phyloP scores from a whole-genome alignment of 1,140 invertebrate genomes.

The Drosophila melanogaster region DNA sequence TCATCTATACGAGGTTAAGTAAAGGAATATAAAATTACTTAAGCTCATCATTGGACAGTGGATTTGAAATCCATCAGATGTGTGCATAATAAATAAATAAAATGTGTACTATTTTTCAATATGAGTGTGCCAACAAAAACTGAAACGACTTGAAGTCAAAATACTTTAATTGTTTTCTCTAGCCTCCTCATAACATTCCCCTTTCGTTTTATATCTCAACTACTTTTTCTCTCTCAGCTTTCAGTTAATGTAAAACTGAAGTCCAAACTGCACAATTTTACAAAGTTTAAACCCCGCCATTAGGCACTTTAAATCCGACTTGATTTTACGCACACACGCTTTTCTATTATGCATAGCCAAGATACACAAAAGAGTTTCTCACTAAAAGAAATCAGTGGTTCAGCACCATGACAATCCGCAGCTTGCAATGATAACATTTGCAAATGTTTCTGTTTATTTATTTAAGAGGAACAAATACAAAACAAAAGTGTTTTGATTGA shows the following conservation, averaged over 20 bases:
- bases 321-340: conserved; percentile 2
- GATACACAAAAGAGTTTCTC: conserved; percentile 44
- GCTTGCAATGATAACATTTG: conserved; percentile 44
- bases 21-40: conserved; percentile 9
- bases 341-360: conserved; percentile 50
- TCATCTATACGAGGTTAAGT: conserved; percentile 1
- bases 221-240: not conserved
- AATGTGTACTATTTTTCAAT: no score
- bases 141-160: no score
- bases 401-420: conserved; percentile 21
- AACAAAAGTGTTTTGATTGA: conserved; percentile 49
- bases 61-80: no score
- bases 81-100: no score
- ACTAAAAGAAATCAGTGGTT: conserved; percentile 44
- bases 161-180: no score
- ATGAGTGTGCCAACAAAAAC: no score
- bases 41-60: not conserved
- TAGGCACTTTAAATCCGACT: not conserved
- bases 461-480: conserved; percentile 18
- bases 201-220: not conserved
- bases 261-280: no score
- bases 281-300: not conserved
- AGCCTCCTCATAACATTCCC: no score
- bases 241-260: not conserved
- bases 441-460: conserved; percentile 35